Conservation (phyloP, 2,888 invertebrate species). For the Oxystoma pomonae region DNA sequence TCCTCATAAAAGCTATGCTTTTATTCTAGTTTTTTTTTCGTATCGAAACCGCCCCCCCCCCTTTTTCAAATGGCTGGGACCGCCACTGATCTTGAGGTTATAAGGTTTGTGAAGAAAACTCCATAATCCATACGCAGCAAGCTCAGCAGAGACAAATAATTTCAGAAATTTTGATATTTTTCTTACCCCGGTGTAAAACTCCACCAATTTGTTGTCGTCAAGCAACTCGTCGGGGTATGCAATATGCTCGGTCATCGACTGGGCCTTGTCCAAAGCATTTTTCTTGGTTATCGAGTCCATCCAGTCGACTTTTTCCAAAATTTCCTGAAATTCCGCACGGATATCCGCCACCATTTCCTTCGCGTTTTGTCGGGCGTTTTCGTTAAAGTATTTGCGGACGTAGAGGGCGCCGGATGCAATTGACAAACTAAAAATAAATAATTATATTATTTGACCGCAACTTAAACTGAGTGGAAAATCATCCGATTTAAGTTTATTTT, state of each 20-base stretch:
- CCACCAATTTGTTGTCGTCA: conserved; percentile 72
- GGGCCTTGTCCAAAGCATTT: conserved; percentile 74
- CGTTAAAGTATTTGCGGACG: conserved; percentile 82
- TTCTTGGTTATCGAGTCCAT: conserved; percentile 83
- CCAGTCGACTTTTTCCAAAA: conserved; percentile 79
- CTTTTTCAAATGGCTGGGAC: no score
- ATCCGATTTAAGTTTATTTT: no score
- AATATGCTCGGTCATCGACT: conserved; percentile 82
- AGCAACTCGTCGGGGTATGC: conserved; percentile 90
- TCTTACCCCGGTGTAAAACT: conserved; percentile 70
- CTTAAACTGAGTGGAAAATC: neutral
- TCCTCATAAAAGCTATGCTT: no score
- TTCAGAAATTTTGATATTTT: no score
- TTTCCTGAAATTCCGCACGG: conserved; percentile 74
- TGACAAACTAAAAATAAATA: conserved; percentile 56
- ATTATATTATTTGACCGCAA: conserved; percentile 3
- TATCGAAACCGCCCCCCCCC: no score
- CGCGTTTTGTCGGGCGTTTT: conserved; percentile 77
- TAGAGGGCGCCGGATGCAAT: conserved; percentile 81
- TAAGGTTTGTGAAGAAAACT: no score
- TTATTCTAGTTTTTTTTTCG: no score
- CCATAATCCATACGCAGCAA: no score
- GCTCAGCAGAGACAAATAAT: no score
- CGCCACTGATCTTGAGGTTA: no score
- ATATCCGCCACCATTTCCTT: conserved; percentile 87